These are phyloP conservation scores for Cydia fagiglandana DNA, from an alignment of 1,140 invertebrate species.

Conservation along the genomic window DNA sequence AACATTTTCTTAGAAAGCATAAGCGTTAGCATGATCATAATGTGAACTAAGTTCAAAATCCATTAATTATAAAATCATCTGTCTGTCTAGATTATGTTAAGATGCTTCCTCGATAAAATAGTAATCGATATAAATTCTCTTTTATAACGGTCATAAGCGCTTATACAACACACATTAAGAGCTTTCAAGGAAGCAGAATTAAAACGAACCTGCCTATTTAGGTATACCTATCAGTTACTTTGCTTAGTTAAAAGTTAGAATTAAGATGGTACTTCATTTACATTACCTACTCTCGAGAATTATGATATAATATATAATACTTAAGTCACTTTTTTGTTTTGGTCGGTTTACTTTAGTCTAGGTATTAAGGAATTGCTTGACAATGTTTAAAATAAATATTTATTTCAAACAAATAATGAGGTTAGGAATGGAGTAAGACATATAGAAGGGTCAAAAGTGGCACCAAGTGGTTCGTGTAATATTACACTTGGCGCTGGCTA, in stretches of 20 bases:
- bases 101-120: slow-evolving; percentile 21
- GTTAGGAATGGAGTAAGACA: too few species aligned
- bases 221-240: too few species aligned
- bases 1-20: slow-evolving; percentile 41
- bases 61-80: slow-evolving; percentile 31
- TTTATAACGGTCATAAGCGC: slow-evolving; percentile 7
- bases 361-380: too few species aligned
- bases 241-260: too few species aligned
- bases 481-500: too few species aligned
- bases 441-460: too few species aligned
- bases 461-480: too few species aligned
- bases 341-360: too few species aligned
- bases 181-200: not conserved
- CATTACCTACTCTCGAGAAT: not conserved
- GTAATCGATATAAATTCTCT: slow-evolving; percentile 13
- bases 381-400: too few species aligned
- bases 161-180: slow-evolving; percentile 12
- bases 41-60: slow-evolving; percentile 27
- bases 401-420: too few species aligned
- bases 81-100: not conserved
- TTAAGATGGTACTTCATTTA: not conserved
- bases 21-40: slow-evolving; percentile 1
- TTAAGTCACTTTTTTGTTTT: too few species aligned
- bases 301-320: too few species aligned
- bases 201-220: not conserved